Conservation (phyloP, 2,797 vertebrate species). For the Rhinatrema bivittatum region DNA sequence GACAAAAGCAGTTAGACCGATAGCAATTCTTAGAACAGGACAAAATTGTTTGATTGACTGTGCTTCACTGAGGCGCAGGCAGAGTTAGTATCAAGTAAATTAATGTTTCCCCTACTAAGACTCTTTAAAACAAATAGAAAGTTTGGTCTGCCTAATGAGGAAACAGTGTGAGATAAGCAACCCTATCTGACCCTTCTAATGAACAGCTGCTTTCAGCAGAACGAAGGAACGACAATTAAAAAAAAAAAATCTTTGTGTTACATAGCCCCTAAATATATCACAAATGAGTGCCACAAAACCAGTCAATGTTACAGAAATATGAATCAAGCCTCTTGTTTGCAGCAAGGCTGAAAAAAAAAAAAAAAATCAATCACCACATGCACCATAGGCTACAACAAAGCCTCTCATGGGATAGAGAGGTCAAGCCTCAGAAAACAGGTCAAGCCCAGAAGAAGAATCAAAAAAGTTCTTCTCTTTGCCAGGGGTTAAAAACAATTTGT, state of each 20-base stretch:
- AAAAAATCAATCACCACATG: constrained; percentile 57
- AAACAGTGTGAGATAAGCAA: constrained; percentile 7
- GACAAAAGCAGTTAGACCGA: too few species aligned
- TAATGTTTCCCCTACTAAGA: too few species aligned
- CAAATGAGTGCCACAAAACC: constrained; percentile 38
- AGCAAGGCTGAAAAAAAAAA: constrained; percentile 37
- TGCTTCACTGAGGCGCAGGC: too few species aligned
- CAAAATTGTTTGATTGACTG: too few species aligned
- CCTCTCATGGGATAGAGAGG: constrained; percentile 21
- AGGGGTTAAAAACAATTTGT: constrained; percentile 13
- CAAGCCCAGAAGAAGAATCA: constrained; percentile 16
- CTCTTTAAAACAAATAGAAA: too few species aligned
- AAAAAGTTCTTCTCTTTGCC: constrained; percentile 20
- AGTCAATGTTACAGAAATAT: constrained; percentile 32
- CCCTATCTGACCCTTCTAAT: constrained; percentile 25
- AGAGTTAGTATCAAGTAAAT: too few species aligned
- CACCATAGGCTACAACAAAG: constrained; percentile 31
- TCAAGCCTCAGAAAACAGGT: too few species aligned
- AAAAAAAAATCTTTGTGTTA: too few species aligned
- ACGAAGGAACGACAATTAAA: too few species aligned
- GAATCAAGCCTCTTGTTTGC: constrained; percentile 58
- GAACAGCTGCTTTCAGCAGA: constrained; percentile 14
- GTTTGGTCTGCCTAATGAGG: too few species aligned
- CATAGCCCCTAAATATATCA: constrained; percentile 21
- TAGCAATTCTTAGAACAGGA: too few species aligned